These are phyloP conservation scores for Palythoa grandiflora DNA, from an alignment of 92 coral and sea anemone species.

Conservation along the genomic window DNA sequence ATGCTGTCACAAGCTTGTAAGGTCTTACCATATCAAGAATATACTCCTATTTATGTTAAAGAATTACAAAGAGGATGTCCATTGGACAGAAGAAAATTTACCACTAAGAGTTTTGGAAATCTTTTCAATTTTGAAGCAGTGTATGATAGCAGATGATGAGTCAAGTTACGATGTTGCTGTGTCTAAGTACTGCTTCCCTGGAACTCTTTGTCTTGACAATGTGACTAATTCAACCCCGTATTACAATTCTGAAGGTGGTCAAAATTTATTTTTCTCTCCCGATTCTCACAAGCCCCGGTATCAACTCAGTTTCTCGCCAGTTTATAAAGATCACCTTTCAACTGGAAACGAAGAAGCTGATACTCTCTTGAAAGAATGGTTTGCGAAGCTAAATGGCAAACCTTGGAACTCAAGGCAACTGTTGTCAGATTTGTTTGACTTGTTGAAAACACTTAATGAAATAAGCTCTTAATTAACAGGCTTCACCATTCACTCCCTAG, in stretches of 20 bases:
- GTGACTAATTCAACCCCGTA: conserved; percentile 52
- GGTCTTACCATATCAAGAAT: conserved; percentile 63
- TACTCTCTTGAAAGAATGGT: conserved; percentile 48
- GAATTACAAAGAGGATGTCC: conserved; percentile 55
- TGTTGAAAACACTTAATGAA: conserved; percentile 44
- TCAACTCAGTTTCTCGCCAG: conserved; percentile 58
- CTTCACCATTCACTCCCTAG: too few relatives aligned
- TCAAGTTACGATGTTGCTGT: conserved; percentile 61
- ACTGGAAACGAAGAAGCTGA: conserved; percentile 60
- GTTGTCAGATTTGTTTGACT: conserved; percentile 37
- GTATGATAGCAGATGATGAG: conserved; percentile 50
- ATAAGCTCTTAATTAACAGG: neutral
- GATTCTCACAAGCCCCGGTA: conserved; percentile 69
- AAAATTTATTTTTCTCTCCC: conserved; percentile 51
- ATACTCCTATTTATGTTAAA: conserved; percentile 59
- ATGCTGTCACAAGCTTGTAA: conserved; percentile 55
- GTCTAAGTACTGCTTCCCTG: conserved; percentile 52
- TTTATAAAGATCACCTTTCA: conserved; percentile 38
- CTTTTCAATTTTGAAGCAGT: conserved; percentile 52
- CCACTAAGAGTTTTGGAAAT: conserved; percentile 60
- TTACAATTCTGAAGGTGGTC: conserved; percentile 8
- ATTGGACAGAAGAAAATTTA: conserved; percentile 48
- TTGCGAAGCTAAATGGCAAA: conserved; percentile 50
- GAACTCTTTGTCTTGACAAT: conserved; percentile 51
- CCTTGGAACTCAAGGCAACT: conserved; percentile 67